Conservation (phyloP, 2,113 vertebrate genomes). For the Ursus arctos region DNA sequence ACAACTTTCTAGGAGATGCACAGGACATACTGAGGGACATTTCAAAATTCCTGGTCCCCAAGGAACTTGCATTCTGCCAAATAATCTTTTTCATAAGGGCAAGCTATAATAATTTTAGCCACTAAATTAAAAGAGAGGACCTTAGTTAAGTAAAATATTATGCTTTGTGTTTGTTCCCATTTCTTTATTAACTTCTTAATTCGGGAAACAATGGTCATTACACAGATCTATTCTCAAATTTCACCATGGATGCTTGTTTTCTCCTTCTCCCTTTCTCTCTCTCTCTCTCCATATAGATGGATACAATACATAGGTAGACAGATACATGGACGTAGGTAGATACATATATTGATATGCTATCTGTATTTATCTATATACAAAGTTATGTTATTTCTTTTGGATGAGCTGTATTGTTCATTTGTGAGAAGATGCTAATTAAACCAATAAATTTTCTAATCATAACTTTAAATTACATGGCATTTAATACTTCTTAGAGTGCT, state of each 20-base stretch:
- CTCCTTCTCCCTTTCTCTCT: not conserved
- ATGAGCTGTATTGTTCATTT: not conserved
- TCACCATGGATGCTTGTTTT: not conserved
- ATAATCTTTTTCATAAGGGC: conserved; percentile 23
- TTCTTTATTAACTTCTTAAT: conserved; percentile 46
- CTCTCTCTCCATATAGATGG: too few relatives aligned
- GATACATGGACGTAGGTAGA: not conserved
- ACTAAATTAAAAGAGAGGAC: conserved; percentile 64
- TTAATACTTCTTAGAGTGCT: not conserved
- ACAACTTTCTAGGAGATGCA: not conserved
- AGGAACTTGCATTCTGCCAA: not conserved
- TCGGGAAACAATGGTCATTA: not conserved
- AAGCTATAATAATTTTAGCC: conserved; percentile 48
- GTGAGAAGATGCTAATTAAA: not conserved
- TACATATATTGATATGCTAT: not conserved
- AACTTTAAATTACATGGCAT: not conserved
- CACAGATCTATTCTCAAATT: conserved; percentile 8
- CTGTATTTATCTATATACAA: not conserved
- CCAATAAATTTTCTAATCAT: not conserved
- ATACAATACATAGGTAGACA: not conserved
- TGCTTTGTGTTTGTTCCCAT: not conserved
- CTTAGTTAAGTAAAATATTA: conserved; percentile 41
- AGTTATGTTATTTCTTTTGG: not conserved
- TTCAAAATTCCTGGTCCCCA: not conserved
- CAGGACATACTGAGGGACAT: not conserved